Evolutionary conservation across 2,113 vertebrate species (phyloP).

Genomic region (Oceanodroma tethys): DNA sequence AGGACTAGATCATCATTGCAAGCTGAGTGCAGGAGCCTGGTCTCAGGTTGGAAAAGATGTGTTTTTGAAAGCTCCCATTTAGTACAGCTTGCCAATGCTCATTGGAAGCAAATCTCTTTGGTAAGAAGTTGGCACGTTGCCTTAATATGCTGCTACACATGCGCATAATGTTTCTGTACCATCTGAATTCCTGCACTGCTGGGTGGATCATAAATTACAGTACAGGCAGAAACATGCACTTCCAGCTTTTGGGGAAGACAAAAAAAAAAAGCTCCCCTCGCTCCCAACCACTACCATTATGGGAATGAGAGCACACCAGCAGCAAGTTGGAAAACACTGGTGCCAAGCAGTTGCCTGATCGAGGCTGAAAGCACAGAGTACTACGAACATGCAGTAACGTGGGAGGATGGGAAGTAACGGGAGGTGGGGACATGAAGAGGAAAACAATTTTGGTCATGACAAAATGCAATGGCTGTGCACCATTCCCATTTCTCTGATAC

Average conservation of each 20-base stretch:
- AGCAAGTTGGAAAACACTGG: background rate
- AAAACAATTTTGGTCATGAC: background rate
- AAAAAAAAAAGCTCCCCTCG: background rate
- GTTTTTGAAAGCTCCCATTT: background rate
- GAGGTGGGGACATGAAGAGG: background rate
- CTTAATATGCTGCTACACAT: background rate
- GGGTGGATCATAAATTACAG: background rate
- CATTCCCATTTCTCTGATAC: background rate
- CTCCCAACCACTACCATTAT: background rate
- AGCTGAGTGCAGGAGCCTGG: background rate
- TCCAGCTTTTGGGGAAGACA: background rate
- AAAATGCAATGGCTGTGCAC: background rate
- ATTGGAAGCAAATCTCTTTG: background rate
- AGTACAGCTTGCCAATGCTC: background rate
- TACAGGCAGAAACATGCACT: background rate
- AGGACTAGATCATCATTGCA: background rate
- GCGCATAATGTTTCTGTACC: background rate
- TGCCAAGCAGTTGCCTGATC: background rate
- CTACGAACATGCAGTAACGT: rapidly evolving
- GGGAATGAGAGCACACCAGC: background rate
- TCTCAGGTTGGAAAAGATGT: background rate
- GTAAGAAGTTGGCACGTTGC: background rate
- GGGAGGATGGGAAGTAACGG: rapidly evolving
- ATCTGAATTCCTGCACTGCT: background rate
- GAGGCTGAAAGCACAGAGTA: background rate